These are phyloP conservation scores for Fissipunctia ypsillon DNA, from an alignment of 2,888 invertebrate genomes.

Conservation along the genomic window DNA sequence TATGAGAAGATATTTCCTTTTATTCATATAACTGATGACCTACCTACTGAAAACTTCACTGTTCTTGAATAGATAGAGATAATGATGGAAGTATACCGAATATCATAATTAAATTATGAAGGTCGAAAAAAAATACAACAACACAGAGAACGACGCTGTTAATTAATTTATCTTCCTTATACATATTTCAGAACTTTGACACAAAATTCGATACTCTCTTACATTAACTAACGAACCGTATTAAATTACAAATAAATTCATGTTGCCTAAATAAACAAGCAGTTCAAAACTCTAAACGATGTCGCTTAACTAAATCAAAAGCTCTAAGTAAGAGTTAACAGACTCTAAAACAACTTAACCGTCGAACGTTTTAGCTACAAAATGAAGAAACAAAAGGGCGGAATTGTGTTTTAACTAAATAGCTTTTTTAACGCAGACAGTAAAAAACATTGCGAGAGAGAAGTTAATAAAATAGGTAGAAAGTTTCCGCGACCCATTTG, in stretches of 20 bases:
- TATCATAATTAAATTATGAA: background rate
- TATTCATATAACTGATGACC: background rate
- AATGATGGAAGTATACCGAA: background rate
- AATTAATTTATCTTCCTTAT: background rate
- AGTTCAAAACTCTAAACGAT: constrained; percentile 27
- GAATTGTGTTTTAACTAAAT: constrained; percentile 51
- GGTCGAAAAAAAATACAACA: background rate
- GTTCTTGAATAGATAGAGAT: background rate
- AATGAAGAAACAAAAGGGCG: constrained; percentile 43
- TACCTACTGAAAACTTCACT: background rate
- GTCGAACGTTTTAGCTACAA: constrained; percentile 31
- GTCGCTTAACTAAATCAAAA: constrained; percentile 43
- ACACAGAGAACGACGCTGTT: background rate
- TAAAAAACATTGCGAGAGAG: constrained; percentile 46
- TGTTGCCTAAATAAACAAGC: constrained; percentile 13
- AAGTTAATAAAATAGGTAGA: constrained; percentile 63
- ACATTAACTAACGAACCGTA: background rate
- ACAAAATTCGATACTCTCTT: background rate
- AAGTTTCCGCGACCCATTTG: constrained; percentile 58
- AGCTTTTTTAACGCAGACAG: constrained; percentile 59
- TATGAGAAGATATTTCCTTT: background rate
- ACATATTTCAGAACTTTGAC: background rate
- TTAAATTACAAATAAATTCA: constrained; percentile 12
- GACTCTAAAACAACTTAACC: constrained; percentile 46
- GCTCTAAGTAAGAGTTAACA: constrained; percentile 42